Base-by-base conservation (phyloP, 2,888 invertebrate species). In the Tipula unca region DNA sequence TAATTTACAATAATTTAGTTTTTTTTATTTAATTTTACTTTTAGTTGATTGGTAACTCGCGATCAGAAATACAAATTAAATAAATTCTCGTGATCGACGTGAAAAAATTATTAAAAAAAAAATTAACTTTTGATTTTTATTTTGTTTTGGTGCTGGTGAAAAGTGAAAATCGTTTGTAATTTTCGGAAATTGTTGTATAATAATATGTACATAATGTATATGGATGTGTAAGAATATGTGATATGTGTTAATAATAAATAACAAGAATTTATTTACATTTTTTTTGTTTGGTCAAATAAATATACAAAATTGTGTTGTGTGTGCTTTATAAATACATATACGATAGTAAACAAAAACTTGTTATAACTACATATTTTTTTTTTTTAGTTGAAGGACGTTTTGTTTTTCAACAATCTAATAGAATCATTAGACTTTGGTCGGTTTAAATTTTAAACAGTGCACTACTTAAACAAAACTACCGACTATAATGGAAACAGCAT, bases 401-500 rank as follows among this genome's bases (percentile, higher is more conserved):
- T 8, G n/a, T 82, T 82, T 29, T 29, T 82, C n/a, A 82, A 13
- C 4, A 82, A 4, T 82, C 29, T 25, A 29, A 83, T 29, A 5
- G 83, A 83, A 83, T 29, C 2, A 32, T 8, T 6, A 32, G n/a
- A 83, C 32, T 14, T 83, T 83, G 17, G n/a, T 17, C n/a, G 48
- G n/a, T n/a, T 48, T 48, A 69, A 25, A 25, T 6, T 25, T 3
- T 25, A 69, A 10, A 69, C 69, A 3, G 25, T 69, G n/a, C n/a
- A 48, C 48, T n/a, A n/a, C n/a, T 8, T 25, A 25, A 69, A n/a
- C n/a, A n/a, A n/a, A n/a, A n/a, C n/a, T 69, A 69, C 69, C 32
- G 1, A 32, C 32, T n/a, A 14, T 25, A 32, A 90, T 91, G 89
- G 90, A 91, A 87, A 89, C 90, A 85, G 90, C 90, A 86, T 91